Evolutionary conservation across 2,113 vertebrate species (phyloP).

Genomic region (Rynchops niger): DNA sequence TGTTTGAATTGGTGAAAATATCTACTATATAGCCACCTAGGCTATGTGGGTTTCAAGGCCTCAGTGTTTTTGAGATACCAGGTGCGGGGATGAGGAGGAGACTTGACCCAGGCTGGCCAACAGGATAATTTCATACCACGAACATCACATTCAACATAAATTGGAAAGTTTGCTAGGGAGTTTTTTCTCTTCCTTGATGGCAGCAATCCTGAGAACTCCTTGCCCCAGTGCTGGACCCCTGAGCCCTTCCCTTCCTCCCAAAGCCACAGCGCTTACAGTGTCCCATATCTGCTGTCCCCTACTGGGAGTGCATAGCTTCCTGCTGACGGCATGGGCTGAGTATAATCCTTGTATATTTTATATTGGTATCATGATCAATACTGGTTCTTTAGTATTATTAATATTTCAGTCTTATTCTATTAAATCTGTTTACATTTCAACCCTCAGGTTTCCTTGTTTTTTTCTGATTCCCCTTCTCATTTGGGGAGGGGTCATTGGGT

Average conservation of each 20-base stretch:
- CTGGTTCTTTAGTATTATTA: background rate
- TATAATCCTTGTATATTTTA: background rate
- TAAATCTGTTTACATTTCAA: background rate
- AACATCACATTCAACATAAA: background rate
- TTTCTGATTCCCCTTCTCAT: background rate
- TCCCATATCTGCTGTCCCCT: background rate
- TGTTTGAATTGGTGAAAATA: background rate
- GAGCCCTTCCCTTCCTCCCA: background rate
- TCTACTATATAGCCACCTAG: background rate
- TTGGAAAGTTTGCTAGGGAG: background rate
- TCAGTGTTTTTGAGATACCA: background rate
- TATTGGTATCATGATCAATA: background rate
- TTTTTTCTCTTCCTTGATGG: background rate
- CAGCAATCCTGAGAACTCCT: background rate
- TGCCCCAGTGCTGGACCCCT: background rate
- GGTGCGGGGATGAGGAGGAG: background rate
- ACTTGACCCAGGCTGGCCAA: background rate
- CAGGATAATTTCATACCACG: background rate
- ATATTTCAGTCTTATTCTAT: background rate
- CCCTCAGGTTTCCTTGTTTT: background rate
- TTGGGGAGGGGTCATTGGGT: background rate
- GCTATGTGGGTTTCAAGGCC: background rate
- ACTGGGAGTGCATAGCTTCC: background rate
- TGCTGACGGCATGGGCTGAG: background rate
- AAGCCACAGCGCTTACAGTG: background rate